Conservation (phyloP, 2,113 vertebrate genomes). For the Eclectus roratus region DNA sequence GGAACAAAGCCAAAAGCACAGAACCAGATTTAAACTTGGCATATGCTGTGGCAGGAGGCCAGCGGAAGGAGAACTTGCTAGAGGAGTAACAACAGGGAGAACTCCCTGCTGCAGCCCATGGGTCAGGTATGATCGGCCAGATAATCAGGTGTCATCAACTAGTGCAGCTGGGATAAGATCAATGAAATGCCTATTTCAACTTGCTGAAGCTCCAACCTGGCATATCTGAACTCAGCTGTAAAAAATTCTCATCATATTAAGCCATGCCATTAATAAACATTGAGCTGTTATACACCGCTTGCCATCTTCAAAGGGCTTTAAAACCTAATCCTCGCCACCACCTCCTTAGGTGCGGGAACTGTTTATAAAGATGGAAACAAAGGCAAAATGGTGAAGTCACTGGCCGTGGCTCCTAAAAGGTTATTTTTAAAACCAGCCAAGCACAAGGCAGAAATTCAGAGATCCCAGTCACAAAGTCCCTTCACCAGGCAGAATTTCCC, state of each 20-base stretch:
- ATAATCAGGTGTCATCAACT: not conserved
- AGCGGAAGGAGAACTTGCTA: not conserved
- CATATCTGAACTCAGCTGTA: not conserved
- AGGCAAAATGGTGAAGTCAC: not conserved
- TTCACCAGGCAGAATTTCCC: not conserved
- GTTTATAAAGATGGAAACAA: not conserved
- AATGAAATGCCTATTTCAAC: not conserved
- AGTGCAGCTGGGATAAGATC: not conserved
- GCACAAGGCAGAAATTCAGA: not conserved
- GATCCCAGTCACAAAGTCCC: not conserved
- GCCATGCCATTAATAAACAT: not conserved
- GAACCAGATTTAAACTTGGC: slow-evolving; percentile 39
- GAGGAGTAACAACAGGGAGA: not conserved
- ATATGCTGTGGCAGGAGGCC: slow-evolving; percentile 11
- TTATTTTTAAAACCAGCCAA: not conserved
- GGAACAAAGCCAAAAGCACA: slow-evolving; percentile 25
- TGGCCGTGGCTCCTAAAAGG: not conserved
- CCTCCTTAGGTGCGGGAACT: not conserved
- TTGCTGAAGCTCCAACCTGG: not conserved
- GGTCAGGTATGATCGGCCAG: not conserved
- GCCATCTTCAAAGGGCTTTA: slow-evolving; percentile 14
- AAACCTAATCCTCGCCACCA: slow-evolving; percentile 16
- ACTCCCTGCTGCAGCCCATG: not conserved
- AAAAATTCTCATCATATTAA: not conserved
- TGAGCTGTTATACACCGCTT: not conserved